A percentile compares a stretch with the other conserved stretches of the same genome.
phyloP scores from a whole-genome alignment of 2,797 vertebrate genomes.

The Phrynocephalus vlangalii region DNA sequence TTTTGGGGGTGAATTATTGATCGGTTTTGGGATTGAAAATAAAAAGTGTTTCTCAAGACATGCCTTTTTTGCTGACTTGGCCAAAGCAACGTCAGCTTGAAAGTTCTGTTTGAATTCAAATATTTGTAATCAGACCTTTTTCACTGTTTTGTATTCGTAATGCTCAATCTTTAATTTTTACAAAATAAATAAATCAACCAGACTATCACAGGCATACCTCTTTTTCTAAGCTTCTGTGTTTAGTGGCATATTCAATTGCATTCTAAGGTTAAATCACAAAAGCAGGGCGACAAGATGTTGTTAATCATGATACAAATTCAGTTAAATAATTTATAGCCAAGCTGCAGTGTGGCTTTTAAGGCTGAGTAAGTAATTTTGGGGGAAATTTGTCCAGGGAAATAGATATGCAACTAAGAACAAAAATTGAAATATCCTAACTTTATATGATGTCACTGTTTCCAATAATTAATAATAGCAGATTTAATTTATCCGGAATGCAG shows the following conservation, averaged over 20 bases:
- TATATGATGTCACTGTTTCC: conserved; percentile 5
- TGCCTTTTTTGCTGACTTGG: background rate
- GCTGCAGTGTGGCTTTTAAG: background rate
- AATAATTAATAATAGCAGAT: conserved; percentile 4
- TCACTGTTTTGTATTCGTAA: conserved; percentile 29
- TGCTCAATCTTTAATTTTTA: conserved; percentile 20
- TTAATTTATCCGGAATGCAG: background rate
- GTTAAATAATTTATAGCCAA: conserved; percentile 12
- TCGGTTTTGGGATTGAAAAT: background rate
- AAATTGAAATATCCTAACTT: background rate
- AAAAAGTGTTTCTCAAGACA: background rate
- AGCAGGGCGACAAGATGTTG: background rate
- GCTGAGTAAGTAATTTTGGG: background rate
- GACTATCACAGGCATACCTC: conserved; percentile 11
- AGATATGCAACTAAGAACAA: conserved; percentile 13
- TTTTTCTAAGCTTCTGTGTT: background rate
- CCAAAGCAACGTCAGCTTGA: conserved; percentile 22
- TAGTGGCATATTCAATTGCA: conserved; percentile 22
- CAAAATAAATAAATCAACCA: conserved; percentile 23
- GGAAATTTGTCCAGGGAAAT: conserved; percentile 21
- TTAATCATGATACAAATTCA: conserved; percentile 1
- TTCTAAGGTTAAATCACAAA: conserved; percentile 7
- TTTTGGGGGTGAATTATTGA: background rate
- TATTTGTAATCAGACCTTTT: conserved; percentile 28
- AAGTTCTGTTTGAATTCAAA: conserved; percentile 22